Evolutionary conservation across 2,113 vertebrate species (phyloP).

Genomic region (Pygoscelis antarcticus): DNA sequence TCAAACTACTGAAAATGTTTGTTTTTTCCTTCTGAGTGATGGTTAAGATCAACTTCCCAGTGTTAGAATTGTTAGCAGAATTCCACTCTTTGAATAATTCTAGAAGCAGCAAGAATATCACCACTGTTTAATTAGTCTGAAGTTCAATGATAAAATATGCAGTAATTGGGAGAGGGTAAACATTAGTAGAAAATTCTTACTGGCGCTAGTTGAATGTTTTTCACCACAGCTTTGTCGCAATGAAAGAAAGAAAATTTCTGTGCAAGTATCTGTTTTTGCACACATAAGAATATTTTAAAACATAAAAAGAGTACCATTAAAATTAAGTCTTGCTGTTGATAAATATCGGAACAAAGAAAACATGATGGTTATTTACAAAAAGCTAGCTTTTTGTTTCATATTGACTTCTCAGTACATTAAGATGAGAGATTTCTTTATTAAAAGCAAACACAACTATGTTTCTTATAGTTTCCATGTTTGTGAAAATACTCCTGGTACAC

Average conservation of each 20-base stretch:
- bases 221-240: background rate
- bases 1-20: background rate
- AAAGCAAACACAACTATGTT: background rate
- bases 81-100: background rate
- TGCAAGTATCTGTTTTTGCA: background rate
- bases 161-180: fast-evolving
- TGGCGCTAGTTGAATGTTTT: background rate
- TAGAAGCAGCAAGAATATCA: background rate
- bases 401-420: background rate
- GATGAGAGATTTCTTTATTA: background rate
- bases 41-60: background rate
- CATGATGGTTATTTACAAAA: background rate
- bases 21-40: background rate
- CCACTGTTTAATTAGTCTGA: background rate
- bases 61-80: background rate
- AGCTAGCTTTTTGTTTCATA: background rate
- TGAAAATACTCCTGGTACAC: background rate
- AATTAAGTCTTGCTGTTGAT: background rate
- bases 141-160: background rate
- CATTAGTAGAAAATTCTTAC: background rate
- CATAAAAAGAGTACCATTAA: background rate
- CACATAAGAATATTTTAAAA: background rate
- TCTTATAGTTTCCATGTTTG: background rate
- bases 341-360: background rate
- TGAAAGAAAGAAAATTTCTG: background rate